These are phyloP conservation scores for Bactericera cockerelli DNA, from an alignment of 1,140 invertebrate genomes.

Conservation along the genomic window DNA sequence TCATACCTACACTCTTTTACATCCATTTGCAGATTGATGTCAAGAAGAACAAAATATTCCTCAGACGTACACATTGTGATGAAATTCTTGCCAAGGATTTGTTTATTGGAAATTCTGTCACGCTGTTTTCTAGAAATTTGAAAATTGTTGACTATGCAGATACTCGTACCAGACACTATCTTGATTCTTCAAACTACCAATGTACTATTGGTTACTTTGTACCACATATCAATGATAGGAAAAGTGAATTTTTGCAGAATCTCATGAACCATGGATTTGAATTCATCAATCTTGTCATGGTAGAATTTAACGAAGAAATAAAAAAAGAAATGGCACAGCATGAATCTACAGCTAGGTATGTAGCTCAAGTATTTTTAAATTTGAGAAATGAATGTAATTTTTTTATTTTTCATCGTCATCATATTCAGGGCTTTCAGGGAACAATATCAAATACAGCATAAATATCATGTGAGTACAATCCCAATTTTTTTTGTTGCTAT, in stretches of 20 bases:
- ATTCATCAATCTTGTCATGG: not conserved
- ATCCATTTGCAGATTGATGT: constrained; percentile 60
- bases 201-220: not conserved
- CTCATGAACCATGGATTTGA: constrained; percentile 3
- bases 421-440: too few relatives aligned
- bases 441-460: too few relatives aligned
- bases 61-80: constrained; percentile 53
- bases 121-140: constrained; percentile 58
- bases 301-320: not conserved
- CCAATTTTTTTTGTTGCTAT: too few relatives aligned
- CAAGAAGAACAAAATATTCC: constrained; percentile 52
- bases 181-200: not conserved
- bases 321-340: not conserved
- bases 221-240: not conserved
- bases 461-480: too few relatives aligned
- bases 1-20: too few relatives aligned
- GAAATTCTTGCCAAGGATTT: constrained; percentile 49
- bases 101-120: constrained; percentile 57
- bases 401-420: too few relatives aligned
- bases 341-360: not conserved
- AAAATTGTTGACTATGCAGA: constrained; percentile 65
- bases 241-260: not conserved
- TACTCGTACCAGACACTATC: constrained; percentile 34
- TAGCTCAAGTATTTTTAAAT: too few relatives aligned
- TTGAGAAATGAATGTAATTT: too few relatives aligned